These are phyloP conservation scores for Trachelus tabidus DNA, from an alignment of 2,888 invertebrate genomes.

Conservation along the genomic window DNA sequence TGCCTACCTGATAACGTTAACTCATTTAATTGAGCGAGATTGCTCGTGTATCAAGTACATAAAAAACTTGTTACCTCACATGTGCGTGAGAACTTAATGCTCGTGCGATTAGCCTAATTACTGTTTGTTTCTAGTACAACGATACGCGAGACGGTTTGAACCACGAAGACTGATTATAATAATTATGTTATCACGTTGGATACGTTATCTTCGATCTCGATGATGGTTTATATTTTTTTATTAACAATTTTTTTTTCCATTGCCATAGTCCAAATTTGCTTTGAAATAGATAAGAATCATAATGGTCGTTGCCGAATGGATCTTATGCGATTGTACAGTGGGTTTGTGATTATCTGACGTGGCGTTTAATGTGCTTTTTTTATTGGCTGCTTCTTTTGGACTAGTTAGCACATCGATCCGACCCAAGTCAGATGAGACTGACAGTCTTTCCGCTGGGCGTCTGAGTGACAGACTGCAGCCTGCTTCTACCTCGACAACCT, in stretches of 20 bases:
- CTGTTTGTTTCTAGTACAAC: slow-evolving; percentile 16
- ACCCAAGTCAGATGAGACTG: slow-evolving; percentile 52
- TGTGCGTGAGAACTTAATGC: not conserved
- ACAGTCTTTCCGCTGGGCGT: slow-evolving; percentile 44
- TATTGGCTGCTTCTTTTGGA: not conserved
- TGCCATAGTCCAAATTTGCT: not conserved
- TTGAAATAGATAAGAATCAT: not conserved
- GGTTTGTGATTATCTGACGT: not conserved
- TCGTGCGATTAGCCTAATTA: slow-evolving; percentile 7
- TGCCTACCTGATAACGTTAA: not conserved
- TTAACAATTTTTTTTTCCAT: not conserved
- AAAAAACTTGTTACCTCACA: not conserved
- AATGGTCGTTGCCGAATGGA: not conserved
- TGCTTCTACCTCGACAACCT: slow-evolving; percentile 58
- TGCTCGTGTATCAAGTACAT: not conserved
- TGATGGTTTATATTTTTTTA: not conserved
- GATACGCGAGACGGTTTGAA: slow-evolving; percentile 10
- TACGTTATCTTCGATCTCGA: not conserved
- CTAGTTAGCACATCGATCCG: slow-evolving; percentile 55
- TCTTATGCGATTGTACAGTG: not conserved
- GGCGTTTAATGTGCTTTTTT: not conserved
- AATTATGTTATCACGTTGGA: not conserved
- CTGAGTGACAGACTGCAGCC: slow-evolving; percentile 50
- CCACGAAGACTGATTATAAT: slow-evolving; percentile 9
- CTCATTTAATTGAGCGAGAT: not conserved